phyloP scores from a whole-genome alignment of 2,113 vertebrate genomes.

The Periophthalmus modestus region DNA sequence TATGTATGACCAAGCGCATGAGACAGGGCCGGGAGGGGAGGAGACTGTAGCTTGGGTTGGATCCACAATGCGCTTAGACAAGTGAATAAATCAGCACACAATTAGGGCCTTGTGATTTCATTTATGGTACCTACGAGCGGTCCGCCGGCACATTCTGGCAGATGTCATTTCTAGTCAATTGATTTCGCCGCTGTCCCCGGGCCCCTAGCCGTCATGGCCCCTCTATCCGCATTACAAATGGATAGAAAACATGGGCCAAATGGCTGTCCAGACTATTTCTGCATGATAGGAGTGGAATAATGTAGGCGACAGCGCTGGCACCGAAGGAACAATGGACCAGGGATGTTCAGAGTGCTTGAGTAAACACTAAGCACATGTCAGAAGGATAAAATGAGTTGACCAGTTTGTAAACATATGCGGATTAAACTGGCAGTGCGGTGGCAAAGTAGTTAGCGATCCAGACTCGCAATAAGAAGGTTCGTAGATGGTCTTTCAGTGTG shows the following conservation, averaged over 20 bases:
- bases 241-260: conserved; percentile 73
- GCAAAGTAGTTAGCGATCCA: background rate
- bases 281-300: conserved; percentile 71
- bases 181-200: conserved; percentile 79
- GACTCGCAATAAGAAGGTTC: background rate
- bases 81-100: conserved; percentile 83
- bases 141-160: conserved; percentile 76
- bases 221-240: conserved; percentile 77
- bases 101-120: conserved; percentile 81
- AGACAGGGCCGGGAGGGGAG: conserved; percentile 46
- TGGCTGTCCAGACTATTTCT: conserved; percentile 74
- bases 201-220: conserved; percentile 66
- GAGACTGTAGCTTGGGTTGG: conserved; percentile 9
- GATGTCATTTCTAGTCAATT: conserved; percentile 85
- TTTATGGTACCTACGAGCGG: conserved; percentile 78
- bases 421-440: conserved; percentile 20
- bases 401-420: conserved; percentile 22
- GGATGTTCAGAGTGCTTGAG: conserved; percentile 7
- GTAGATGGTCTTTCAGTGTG: background rate
- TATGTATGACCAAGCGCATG: conserved; percentile 75
- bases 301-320: conserved; percentile 52
- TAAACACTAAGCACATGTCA: conserved; percentile 31
- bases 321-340: conserved; percentile 37
- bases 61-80: conserved; percentile 71
- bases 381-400: conserved; percentile 5